Percentiles rank a stretch among this genome's conserved stretches.
Evolutionary conservation across 2,113 vertebrate species (phyloP).

Genomic region (Pipra filicauda): DNA sequence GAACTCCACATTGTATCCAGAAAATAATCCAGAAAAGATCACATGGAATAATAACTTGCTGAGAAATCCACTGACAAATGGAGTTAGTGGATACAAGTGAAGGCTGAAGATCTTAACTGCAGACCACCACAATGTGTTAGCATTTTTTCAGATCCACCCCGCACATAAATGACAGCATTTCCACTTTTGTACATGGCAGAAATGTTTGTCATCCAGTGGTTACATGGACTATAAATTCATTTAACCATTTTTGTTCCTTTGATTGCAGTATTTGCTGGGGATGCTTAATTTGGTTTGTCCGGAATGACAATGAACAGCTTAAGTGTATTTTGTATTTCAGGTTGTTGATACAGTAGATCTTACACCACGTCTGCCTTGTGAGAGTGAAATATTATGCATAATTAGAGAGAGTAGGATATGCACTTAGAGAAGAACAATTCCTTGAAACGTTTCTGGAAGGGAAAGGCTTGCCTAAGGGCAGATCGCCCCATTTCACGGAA

Average conservation of each 20-base stretch:
- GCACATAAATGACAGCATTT: not conserved
- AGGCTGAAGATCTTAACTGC: not conserved
- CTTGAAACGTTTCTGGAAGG: slow-evolving; percentile 14
- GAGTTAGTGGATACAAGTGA: not conserved
- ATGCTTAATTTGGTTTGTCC: slow-evolving; percentile 56
- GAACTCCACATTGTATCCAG: not conserved
- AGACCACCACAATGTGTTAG: rapidly evolving
- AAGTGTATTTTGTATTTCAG: slow-evolving; percentile 3
- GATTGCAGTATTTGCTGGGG: slow-evolving; percentile 39
- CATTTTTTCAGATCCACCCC: not conserved
- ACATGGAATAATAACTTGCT: not conserved
- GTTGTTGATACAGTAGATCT: not conserved
- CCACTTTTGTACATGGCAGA: not conserved
- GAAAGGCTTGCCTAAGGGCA: not conserved
- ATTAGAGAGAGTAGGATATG: slow-evolving; percentile 61
- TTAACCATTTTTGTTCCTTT: slow-evolving; percentile 45
- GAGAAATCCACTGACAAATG: not conserved
- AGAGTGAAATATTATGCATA: slow-evolving; percentile 56
- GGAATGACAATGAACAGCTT: slow-evolving; percentile 36
- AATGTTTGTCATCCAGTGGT: not conserved
- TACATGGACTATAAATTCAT: not conserved
- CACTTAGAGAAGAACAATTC: not conserved
- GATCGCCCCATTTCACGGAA: not conserved
- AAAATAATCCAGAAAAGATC: not conserved
- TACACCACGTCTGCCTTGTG: slow-evolving; percentile 3